Evolutionary conservation across 2,797 vertebrate genomes (phyloP).

Genomic region (Coendou prehensilis): DNA sequence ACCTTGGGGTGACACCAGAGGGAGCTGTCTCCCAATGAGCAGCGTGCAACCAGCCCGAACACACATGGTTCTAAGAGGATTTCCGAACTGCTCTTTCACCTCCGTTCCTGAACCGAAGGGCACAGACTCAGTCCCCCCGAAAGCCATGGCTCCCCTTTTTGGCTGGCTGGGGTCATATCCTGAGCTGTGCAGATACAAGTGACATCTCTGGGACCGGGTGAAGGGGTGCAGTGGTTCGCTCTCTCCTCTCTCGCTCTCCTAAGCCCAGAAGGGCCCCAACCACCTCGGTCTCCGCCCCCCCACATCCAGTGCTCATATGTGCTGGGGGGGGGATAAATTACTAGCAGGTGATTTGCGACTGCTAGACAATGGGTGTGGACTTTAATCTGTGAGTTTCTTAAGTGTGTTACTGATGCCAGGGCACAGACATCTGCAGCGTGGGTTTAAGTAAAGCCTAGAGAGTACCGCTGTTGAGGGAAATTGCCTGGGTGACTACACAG

Average conservation of each 20-base stretch:
- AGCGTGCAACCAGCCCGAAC: accelerated
- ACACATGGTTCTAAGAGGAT: not conserved
- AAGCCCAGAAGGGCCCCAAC: not conserved
- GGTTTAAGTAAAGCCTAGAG: not conserved
- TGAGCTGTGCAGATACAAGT: not conserved
- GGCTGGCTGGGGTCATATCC: not conserved
- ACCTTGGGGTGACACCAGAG: not conserved
- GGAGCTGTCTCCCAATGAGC: not conserved
- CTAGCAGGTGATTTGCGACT: not conserved
- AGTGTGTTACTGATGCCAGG: not conserved
- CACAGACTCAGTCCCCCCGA: not conserved
- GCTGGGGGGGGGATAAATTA: not conserved
- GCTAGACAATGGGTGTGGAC: too few species aligned
- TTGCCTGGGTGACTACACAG: not conserved
- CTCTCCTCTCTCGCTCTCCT: too few species aligned
- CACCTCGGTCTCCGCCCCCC: not conserved
- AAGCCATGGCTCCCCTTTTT: not conserved
- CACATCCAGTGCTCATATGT: too few species aligned
- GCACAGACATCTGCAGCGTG: not conserved
- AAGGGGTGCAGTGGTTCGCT: too few species aligned
- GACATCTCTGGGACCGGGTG: not conserved
- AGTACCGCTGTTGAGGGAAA: not conserved
- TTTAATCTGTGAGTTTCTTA: not conserved
- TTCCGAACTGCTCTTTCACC: not conserved
- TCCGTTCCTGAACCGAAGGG: not conserved